phyloP scores from a whole-genome alignment of 2,888 invertebrate genomes.

The Agrotis puta region DNA sequence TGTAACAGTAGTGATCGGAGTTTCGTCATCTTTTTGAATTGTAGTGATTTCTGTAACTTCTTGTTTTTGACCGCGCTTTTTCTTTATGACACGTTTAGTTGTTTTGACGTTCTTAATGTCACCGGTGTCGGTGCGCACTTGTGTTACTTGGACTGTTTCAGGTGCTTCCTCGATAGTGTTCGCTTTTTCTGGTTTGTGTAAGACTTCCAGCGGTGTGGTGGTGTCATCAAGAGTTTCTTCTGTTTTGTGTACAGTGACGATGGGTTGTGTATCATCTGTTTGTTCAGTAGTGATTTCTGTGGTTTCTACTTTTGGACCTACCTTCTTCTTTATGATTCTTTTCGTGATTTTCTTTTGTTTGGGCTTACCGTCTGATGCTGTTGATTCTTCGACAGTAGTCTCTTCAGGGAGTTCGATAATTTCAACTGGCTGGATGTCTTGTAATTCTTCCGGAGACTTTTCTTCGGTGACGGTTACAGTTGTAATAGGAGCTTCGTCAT shows the following conservation, averaged over 20 bases:
- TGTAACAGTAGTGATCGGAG: too few relatives aligned
- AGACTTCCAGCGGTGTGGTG: not conserved
- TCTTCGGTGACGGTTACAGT: slow-evolving; percentile 47
- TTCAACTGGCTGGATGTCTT: slow-evolving; percentile 42
- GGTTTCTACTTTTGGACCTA: not conserved
- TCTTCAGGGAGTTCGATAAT: slow-evolving; percentile 68
- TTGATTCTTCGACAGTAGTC: slow-evolving; percentile 55
- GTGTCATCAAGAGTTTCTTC: slow-evolving; percentile 30
- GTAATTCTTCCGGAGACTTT: slow-evolving; percentile 26
- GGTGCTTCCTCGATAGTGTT: not conserved
- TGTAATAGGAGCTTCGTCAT: slow-evolving; percentile 46
- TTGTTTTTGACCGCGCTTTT: slow-evolving; percentile 59
- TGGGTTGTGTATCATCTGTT: slow-evolving; percentile 59
- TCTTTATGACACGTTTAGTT: slow-evolving; percentile 71
- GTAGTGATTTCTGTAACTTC: slow-evolving; percentile 65
- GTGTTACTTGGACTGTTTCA: not conserved
- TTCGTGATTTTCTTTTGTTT: slow-evolving; percentile 61
- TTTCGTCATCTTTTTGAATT: not conserved
- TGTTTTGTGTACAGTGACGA: slow-evolving; percentile 62
- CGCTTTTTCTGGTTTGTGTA: not conserved
- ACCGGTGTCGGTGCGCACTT: not conserved
- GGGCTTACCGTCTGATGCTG: slow-evolving; percentile 71
- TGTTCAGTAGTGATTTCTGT: not conserved
- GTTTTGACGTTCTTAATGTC: slow-evolving; percentile 56
- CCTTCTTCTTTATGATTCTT: slow-evolving; percentile 17